Evolutionary conservation across 2,888 invertebrate species (phyloP), one percentile per base, ranked within the genome.

Genomic region (Perithous albicinctus): DNA sequence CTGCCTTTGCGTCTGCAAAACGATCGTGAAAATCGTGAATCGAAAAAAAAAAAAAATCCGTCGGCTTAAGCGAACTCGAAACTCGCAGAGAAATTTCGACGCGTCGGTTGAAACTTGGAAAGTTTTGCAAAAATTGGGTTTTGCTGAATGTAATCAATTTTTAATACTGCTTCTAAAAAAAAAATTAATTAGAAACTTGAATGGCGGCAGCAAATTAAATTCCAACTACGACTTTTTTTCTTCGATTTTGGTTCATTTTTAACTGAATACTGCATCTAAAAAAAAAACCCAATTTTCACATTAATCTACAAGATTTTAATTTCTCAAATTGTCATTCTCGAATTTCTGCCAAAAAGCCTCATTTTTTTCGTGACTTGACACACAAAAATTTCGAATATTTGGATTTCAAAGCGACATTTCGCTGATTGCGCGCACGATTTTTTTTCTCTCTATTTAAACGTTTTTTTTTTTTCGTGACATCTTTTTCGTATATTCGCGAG

Each of bases 1-100:
- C 77, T 80, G 79, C 83, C 46, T 43, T 15, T 12, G 54, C 15
- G 18, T 12, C 1, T 26, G 23, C 26, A 0, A n/a, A 54, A 54
- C 26, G n/a, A 26, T 2, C n/a, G 5, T 12, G 54, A 20, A 48
- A 20, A 48, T 48, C 10, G 0, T 2, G 20, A 6, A 20, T 20
- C 38, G 10, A 38, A 10, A 1, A n/a, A n/a, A n/a, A n/a, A n/a
- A n/a, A n/a, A n/a, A n/a, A 20, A 20, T 8, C 8, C 18, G 7
- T 5, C 1, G 48, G 20, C 7, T 46, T n/a, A n/a, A n/a, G 1
- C 18, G 46, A 29, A 29, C 2, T 29, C 29, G 29, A 29, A 29
- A 29, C 29, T 29, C 29, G 29, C n/a, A n/a, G n/a, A n/a, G n/a
- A n/a, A n/a, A n/a, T n/a, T n/a, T n/a, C n/a, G n/a, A n/a, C n/a